Evolutionary conservation across 2,113 vertebrate genomes (phyloP), one percentile per base, ranked within the genome.

Genomic region (Xyliphius kryptos): DNA sequence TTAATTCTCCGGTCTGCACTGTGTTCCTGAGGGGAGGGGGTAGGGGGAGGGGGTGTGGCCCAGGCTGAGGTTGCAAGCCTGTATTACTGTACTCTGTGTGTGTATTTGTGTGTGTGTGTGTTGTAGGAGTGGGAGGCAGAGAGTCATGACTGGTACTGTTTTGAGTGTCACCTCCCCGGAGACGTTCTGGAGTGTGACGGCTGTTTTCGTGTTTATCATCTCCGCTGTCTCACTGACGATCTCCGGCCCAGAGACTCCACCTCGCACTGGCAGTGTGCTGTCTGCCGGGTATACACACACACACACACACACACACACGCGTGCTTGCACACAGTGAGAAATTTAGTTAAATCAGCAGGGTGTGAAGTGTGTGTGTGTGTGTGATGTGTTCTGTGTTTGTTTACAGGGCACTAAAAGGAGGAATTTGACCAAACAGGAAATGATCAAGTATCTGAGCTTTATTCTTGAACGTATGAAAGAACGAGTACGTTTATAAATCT

Each of bases 141-240:
- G 88, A 96, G 92, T 85, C 95, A 98, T 81, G 96, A 99, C 91
- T 99, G 96, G 96, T 99, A 99, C 89, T 99, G 96, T 90, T 97
- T 99, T 83, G 92, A 98, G 86, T 99, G 96, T 83, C 96, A 99
- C 87, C 89, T 94, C 68, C 92, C 95, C 54, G 96, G 96, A 79
- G 96, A 99, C 80, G 91, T 99, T 72, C 87, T 99, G 83, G 86
- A 90, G 69, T 99, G 96, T 73, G 96, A 99, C 87, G 89, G 91
- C 88, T 99, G 96, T 91, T 98, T 97, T 85, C 89, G 96, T 71
- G 95, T 98, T 71, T 99, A 95, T 82, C 96, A 99, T 82, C 92
- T 93, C 80, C 95, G 97, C 79, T 99, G 96, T 89, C 89, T 99
- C 85, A 85, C 92, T 64, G 94, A 97, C 76, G 94, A 98, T 81